These are phyloP conservation scores for Clostera curtula DNA, from an alignment of 2,888 invertebrate species.

Conservation along the genomic window DNA sequence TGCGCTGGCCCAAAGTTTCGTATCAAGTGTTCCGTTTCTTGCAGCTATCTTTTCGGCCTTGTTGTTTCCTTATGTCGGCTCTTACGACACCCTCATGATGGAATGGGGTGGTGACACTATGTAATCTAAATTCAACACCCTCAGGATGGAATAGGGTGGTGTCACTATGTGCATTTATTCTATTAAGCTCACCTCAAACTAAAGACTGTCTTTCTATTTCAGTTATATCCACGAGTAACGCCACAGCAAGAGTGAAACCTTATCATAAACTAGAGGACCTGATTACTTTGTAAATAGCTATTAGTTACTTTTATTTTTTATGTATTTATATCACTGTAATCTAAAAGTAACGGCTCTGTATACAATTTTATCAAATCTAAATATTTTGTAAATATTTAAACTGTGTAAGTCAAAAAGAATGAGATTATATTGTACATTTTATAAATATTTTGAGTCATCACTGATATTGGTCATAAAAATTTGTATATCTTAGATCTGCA, in stretches of 20 bases:
- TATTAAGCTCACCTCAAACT: too few relatives aligned
- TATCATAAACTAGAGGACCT: conserved; percentile 49
- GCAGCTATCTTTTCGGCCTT: too few relatives aligned
- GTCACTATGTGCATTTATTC: too few relatives aligned
- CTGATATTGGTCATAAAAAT: conserved; percentile 60
- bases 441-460: conserved; percentile 69
- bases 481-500: conserved; percentile 70
- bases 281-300: conserved; percentile 63
- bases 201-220: conserved; percentile 51
- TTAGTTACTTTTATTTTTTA: conserved; percentile 66
- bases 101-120: too few relatives aligned
- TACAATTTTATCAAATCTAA: conserved; percentile 71
- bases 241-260: conserved; percentile 67
- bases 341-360: conserved; percentile 65
- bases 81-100: too few relatives aligned
- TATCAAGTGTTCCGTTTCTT: too few relatives aligned
- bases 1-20: too few relatives aligned
- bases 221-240: conserved; percentile 79
- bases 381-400: conserved; percentile 74
- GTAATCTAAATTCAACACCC: too few relatives aligned
- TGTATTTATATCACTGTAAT: conserved; percentile 71
- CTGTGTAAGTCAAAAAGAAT: conserved; percentile 62
- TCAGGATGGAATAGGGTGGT: too few relatives aligned
- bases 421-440: conserved; percentile 76
- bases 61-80: too few relatives aligned